Percentiles rank a stretch among this genome's conserved stretches.
These are phyloP conservation scores for Philaethria dido DNA, from an alignment of 2,888 invertebrate genomes.

Conservation along the genomic window DNA sequence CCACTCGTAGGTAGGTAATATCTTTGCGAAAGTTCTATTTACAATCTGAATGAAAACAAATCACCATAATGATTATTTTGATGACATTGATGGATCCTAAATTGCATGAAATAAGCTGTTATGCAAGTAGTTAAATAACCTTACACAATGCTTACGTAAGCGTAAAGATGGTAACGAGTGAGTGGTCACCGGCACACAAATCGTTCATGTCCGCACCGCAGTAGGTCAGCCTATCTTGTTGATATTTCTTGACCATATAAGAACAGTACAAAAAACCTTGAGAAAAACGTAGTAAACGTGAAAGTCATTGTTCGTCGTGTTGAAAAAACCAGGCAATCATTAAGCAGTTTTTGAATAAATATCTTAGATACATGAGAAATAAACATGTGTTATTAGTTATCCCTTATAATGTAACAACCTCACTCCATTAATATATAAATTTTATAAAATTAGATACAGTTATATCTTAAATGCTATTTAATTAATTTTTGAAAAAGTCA, in stretches of 20 bases:
- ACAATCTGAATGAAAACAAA: neutral
- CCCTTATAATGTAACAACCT: neutral
- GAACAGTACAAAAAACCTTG: slow-evolving; percentile 22
- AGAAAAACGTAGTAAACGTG: slow-evolving; percentile 30
- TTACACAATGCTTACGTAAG: slow-evolving; percentile 69
- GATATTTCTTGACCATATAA: slow-evolving; percentile 49
- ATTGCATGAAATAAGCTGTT: slow-evolving; percentile 45
- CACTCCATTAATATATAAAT: neutral
- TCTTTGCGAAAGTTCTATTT: neutral
- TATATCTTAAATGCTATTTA: neutral
- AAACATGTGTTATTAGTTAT: slow-evolving; percentile 6
- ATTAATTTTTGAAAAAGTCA: too few species aligned
- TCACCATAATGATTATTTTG: neutral
- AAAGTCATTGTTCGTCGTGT: slow-evolving; percentile 30
- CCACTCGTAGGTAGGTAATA: neutral
- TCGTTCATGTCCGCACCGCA: slow-evolving; percentile 53
- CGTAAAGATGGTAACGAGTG: slow-evolving; percentile 50
- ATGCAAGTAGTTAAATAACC: slow-evolving; percentile 52
- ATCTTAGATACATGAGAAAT: neutral
- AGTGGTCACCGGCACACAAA: slow-evolving; percentile 59
- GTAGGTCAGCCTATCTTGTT: slow-evolving; percentile 60
- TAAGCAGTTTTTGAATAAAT: neutral
- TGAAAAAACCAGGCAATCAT: neutral
- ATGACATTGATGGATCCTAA: slow-evolving; percentile 5
- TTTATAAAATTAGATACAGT: neutral